Evolutionary conservation across 2,113 vertebrate genomes (phyloP).

Genomic region (Ailurus styani): DNA sequence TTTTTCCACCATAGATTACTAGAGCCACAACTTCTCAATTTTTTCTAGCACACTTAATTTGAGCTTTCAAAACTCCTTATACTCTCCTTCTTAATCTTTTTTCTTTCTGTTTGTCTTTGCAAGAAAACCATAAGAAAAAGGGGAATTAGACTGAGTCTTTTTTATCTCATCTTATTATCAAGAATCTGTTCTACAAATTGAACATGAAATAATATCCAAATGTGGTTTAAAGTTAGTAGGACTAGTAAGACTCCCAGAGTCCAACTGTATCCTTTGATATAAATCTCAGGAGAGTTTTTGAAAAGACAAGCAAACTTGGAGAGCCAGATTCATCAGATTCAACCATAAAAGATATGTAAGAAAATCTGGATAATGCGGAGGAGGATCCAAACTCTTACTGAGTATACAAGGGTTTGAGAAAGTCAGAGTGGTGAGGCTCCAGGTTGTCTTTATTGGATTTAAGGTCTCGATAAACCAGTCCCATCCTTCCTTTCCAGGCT

Average conservation of each 20-base stretch:
- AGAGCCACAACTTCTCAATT: constrained; percentile 54
- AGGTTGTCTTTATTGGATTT: neutral
- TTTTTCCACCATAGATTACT: constrained; percentile 64
- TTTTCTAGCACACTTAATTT: constrained; percentile 22
- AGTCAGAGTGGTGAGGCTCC: no score
- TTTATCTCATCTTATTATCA: neutral
- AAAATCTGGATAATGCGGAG: neutral
- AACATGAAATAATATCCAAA: constrained; percentile 11
- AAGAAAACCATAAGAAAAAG: constrained; percentile 19
- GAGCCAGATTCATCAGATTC: neutral
- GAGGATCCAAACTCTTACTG: neutral
- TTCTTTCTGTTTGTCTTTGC: neutral
- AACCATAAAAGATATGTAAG: neutral
- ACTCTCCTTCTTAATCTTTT: neutral
- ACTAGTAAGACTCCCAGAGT: neutral
- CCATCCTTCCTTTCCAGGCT: neutral
- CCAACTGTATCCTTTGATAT: neutral
- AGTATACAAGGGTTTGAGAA: neutral
- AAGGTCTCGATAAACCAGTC: neutral
- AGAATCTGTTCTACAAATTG: constrained; percentile 4
- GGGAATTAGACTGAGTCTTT: neutral
- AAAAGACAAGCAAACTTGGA: neutral
- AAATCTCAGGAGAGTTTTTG: neutral
- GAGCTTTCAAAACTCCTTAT: neutral
- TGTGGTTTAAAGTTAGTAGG: neutral